Conservation (phyloP, 2,113 vertebrate species). For the Notothenia coriiceps region DNA sequence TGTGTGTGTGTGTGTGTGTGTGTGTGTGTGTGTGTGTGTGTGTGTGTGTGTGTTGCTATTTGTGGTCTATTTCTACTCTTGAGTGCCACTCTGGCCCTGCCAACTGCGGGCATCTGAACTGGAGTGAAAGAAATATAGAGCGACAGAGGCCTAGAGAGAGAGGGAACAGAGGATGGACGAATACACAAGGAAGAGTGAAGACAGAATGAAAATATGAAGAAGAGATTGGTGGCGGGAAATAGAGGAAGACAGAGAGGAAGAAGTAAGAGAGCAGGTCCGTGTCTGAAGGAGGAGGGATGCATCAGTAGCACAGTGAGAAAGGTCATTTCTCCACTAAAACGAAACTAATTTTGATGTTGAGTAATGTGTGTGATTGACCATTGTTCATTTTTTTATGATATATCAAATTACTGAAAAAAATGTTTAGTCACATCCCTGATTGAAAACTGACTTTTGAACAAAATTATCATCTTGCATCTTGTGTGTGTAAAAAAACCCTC, state of each 20-base stretch:
- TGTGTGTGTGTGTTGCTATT: no score
- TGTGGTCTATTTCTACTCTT: slow-evolving; percentile 21
- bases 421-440: no score
- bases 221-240: neutral
- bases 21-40: neutral
- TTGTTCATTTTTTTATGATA: no score
- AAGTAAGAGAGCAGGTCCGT: slow-evolving; percentile 7
- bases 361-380: no score
- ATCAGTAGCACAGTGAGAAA: slow-evolving; percentile 16
- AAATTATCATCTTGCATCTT: no score
- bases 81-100: slow-evolving; percentile 34
- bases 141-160: slow-evolving; percentile 67
- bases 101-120: slow-evolving; percentile 55
- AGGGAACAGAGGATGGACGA: slow-evolving; percentile 9
- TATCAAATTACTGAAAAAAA: no score
- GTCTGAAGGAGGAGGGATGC: slow-evolving; percentile 19
- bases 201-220: neutral
- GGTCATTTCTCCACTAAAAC: no score
- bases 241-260: neutral
- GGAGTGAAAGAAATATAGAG: slow-evolving; percentile 71
- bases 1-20: no score
- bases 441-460: no score
- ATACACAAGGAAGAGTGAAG: slow-evolving; percentile 2
- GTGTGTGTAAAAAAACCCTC: no score
- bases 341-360: no score